Conservation (phyloP, 1,140 invertebrate genomes). For the Temnothorax curvispinosus region DNA sequence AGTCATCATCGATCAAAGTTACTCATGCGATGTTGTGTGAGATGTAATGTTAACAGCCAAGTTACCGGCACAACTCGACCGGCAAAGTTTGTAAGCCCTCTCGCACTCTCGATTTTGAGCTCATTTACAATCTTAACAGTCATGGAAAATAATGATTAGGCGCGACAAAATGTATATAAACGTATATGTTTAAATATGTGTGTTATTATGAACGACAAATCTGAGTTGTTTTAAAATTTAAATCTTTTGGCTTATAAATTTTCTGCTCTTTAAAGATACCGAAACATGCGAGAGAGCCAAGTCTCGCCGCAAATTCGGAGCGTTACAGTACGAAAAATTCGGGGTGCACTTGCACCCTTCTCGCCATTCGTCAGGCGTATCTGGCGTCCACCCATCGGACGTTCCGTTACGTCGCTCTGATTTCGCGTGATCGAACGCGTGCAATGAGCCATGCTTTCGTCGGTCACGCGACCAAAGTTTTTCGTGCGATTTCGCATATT, state of each 20-base stretch:
- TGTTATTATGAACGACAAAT: not conserved
- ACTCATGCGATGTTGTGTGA: conserved; percentile 4
- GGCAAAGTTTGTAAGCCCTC: not conserved
- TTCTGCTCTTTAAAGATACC: not conserved
- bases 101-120: not conserved
- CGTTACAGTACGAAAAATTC: conserved; percentile 32
- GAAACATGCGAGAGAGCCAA: not conserved
- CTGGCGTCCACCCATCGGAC: conserved; percentile 21
- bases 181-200: not conserved
- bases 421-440: conserved; percentile 68
- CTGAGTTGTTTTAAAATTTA: not conserved
- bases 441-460: conserved; percentile 45
- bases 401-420: conserved; percentile 48
- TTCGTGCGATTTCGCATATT: conserved; percentile 30
- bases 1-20: conserved; percentile 41
- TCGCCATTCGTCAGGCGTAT: conserved; percentile 54
- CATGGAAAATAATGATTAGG: not conserved
- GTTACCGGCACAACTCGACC: too few relatives aligned
- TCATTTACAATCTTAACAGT: not conserved
- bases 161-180: not conserved
- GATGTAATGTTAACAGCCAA: not conserved
- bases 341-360: conserved; percentile 23
- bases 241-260: not conserved
- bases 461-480: conserved; percentile 63
- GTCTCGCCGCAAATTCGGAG: not conserved